phyloP scores from a whole-genome alignment of 2,888 invertebrate genomes.

The Hetaerina titia region DNA sequence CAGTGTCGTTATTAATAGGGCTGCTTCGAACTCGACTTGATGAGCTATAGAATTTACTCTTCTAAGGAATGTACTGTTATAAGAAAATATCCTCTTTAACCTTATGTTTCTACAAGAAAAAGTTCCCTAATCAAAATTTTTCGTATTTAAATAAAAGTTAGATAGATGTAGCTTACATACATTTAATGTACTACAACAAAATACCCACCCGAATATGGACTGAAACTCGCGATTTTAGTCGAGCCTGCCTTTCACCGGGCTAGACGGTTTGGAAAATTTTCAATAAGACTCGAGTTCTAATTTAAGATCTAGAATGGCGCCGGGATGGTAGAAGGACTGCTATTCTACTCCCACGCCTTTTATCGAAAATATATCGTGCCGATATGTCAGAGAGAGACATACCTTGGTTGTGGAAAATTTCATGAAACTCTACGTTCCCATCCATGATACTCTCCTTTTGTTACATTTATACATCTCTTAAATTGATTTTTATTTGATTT shows the following conservation, averaged over 20 bases:
- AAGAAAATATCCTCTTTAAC: no score
- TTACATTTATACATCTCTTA: background rate
- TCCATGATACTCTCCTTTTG: background rate
- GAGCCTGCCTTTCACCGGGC: background rate
- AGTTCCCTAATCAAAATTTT: no score
- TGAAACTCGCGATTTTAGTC: no score
- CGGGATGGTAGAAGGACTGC: background rate
- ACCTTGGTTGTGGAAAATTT: background rate
- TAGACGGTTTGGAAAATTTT: background rate
- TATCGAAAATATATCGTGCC: background rate
- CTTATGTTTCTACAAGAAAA: no score
- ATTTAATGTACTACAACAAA: no score
- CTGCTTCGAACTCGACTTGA: no score
- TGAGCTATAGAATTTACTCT: no score
- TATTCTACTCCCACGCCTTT: background rate
- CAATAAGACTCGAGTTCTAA: background rate
- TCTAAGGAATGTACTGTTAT: no score
- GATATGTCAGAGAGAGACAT: background rate
- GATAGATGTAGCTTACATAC: no score
- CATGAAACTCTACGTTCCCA: background rate
- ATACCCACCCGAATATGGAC: no score
- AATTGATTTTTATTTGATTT: background rate
- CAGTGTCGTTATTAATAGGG: no score
- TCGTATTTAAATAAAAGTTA: no score
- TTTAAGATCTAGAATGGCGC: background rate